Evolutionary conservation across 2,113 vertebrate genomes (phyloP), one percentile per base, ranked within the genome.

Genomic region (Bos taurus): DNA sequence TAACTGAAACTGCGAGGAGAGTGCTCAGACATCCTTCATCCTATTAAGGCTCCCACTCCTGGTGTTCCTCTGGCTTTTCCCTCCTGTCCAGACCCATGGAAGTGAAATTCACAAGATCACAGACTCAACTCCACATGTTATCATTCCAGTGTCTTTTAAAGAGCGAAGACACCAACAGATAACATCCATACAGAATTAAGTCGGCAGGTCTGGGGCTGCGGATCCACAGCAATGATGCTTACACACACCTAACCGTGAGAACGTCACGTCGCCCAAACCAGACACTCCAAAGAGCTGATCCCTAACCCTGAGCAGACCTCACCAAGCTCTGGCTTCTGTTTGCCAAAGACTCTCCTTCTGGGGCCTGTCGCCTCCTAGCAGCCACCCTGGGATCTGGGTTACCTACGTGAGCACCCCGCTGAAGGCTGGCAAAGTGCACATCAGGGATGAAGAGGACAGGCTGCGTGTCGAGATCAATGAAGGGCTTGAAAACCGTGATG

Each of bases 401-500:
- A 99, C 99, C 98, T 98, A 99, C 99, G 0, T 99, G 99, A 90
- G 98, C 91, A 26, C 98, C 98, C 74, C 99, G 99, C 98, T 99
- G 99, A 91, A 99, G 99, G 97, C 98, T 99, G 57, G 99, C 98
- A 96, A 99, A 99, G 98, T 99, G 99, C 93, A 99, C 99, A 1
- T 99, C 99, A 0, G 99, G 99, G 56, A 99, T 99, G 98, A 99
- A 99, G 33, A 99, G 99, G 48, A 99, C 99, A 0, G 99, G 99
- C 98, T 99, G 99, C 2, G 99, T 99, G 92, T 99, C 99, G 0
- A 99, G 98, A 88, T 99, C 99, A 1, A 98, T 97, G 98, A 99
- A 99, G 95, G 99, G 99, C 98, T 99, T 99, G 98, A 99, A 99
- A 96, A 99, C 94, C 0, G 99, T 99, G 98, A 99, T 98, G 60